A percentile compares a stretch with the other conserved stretches of the same genome.
phyloP scores from a whole-genome alignment of 1,140 invertebrate species.

The Drosophila willistoni region DNA sequence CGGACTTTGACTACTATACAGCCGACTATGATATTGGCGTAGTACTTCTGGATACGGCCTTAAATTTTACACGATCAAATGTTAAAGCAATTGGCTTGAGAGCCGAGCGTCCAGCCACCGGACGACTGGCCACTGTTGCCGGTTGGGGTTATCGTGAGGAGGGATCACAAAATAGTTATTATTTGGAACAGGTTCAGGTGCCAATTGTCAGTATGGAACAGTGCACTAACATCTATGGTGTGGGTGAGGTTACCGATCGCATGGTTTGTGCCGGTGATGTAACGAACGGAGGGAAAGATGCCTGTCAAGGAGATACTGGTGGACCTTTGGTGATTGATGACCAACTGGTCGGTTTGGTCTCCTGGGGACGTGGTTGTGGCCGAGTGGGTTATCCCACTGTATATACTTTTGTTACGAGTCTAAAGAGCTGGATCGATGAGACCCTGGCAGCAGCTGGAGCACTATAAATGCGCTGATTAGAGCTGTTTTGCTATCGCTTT shows the following conservation, averaged over 20 bases:
- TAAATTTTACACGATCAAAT: conserved; percentile 53
- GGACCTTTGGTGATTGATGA: conserved; percentile 86
- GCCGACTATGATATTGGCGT: conserved; percentile 86
- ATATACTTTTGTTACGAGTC: conserved; percentile 84
- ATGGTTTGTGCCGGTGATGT: conserved; percentile 87
- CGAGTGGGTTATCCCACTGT: conserved; percentile 85
- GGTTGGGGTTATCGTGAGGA: conserved; percentile 85
- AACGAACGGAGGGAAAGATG: conserved; percentile 85
- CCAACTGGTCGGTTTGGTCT: conserved; percentile 85
- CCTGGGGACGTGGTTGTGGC: conserved; percentile 87
- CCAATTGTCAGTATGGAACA: conserved; percentile 74
- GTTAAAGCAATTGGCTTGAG: conserved; percentile 50
- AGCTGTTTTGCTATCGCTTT: conserved; percentile 39
- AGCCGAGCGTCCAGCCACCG: conserved; percentile 56
- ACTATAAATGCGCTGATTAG: conserved; percentile 41
- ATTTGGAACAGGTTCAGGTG: conserved; percentile 83
- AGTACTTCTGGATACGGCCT: conserved; percentile 68
- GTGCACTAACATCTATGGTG: conserved; percentile 58
- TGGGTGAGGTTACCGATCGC: conserved; percentile 82
- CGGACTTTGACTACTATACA: conserved; percentile 80
- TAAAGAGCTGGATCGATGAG: conserved; percentile 83
- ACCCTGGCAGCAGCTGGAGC: conserved; percentile 44
- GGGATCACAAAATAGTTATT: conserved; percentile 82
- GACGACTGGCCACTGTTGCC: conserved; percentile 83
- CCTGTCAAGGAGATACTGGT: conserved; percentile 87